Percentiles rank a stretch among this genome's conserved stretches.
Conservation (phyloP, 2,113 vertebrate species). For the Manacus vitellinus region DNA sequence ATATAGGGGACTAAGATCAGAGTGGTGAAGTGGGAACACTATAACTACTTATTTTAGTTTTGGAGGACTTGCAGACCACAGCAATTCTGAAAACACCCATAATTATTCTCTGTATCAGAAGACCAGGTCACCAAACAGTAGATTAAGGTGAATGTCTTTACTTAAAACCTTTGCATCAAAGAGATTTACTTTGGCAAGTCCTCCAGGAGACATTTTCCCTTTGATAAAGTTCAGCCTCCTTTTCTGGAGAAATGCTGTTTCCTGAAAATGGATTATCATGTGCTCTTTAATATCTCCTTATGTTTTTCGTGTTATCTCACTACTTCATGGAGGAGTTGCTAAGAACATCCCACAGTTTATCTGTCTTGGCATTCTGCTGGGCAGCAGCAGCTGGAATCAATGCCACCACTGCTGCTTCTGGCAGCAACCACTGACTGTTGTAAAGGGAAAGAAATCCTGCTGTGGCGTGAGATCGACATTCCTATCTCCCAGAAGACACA, state of each 20-base stretch:
- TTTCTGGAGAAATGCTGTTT: conserved; percentile 44
- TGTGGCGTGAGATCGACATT: background rate
- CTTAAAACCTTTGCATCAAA: conserved; percentile 58
- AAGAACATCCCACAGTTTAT: conserved; percentile 47
- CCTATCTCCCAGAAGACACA: conserved; percentile 27
- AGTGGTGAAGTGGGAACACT: conserved; percentile 8
- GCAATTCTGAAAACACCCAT: conserved; percentile 39
- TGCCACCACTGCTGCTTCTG: conserved; percentile 23
- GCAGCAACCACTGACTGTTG: background rate
- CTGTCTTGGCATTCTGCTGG: conserved; percentile 34
- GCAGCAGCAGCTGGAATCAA: conserved; percentile 30
- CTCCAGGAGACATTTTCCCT: conserved; percentile 35
- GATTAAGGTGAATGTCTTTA: conserved; percentile 61
- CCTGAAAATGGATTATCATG: conserved; percentile 67
- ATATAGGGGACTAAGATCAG: background rate
- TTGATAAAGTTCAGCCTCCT: conserved; percentile 58
- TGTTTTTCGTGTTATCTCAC: conserved; percentile 51
- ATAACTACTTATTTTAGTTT: background rate
- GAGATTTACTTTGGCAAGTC: conserved; percentile 68
- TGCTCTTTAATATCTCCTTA: conserved; percentile 49
- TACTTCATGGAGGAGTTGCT: conserved; percentile 21
- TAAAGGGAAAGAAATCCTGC: conserved; percentile 4
- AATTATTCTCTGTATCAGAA: conserved; percentile 52
- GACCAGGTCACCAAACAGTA: conserved; percentile 27
- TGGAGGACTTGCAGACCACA: conserved; percentile 9